Evolutionary conservation across 2,113 vertebrate species (phyloP), one percentile per base, ranked within the genome.

Genomic region (Heterochromis multidens): DNA sequence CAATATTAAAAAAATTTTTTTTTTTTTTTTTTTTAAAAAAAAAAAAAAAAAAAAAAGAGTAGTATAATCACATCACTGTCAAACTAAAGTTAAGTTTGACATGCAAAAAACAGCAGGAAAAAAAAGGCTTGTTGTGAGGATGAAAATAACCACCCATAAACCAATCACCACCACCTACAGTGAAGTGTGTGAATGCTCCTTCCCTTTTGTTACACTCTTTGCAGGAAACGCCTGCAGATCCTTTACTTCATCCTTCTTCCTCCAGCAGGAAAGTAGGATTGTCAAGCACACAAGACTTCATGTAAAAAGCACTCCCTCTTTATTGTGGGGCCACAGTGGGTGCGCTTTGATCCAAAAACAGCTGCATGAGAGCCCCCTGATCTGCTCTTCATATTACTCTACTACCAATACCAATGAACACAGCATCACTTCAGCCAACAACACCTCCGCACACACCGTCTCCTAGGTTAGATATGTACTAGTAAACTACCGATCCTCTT

Each of bases 161-260:
- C 12, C 35, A 46, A 35, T 65, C 76, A 40, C 6, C n/a, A 40
- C 67, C 16, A 1, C 65, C 56, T 63, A 31, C 61, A 23, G 29
- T 6, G 19, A 19, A 58, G 12, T 19, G 23, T 63, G 59, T 63
- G 29, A 77, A 43, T 11, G 10, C 4, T n/a, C 27, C 7, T 59
- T 79, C 56, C 58, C 67, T 60, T 52, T 21, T 52, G 46, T 40
- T 6, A 25, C 19, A 12, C 78, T 74, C 16, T 59, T 57, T 25
- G 27, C 60, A 89, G 93, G 93, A 94, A 92, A 40, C 93, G 91
- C 85, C 91, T 91, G 90, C 76, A 3, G 14, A 37, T 3, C 80
- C 65, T 83, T 74, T 54, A 78, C 60, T 83, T 79, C 70, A 86
- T 70, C 63, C 77, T 27, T 62, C 78, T 92, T 90, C 88, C 88